Conservation (phyloP, 1,140 invertebrate genomes). For the Drosophila teissieri region DNA sequence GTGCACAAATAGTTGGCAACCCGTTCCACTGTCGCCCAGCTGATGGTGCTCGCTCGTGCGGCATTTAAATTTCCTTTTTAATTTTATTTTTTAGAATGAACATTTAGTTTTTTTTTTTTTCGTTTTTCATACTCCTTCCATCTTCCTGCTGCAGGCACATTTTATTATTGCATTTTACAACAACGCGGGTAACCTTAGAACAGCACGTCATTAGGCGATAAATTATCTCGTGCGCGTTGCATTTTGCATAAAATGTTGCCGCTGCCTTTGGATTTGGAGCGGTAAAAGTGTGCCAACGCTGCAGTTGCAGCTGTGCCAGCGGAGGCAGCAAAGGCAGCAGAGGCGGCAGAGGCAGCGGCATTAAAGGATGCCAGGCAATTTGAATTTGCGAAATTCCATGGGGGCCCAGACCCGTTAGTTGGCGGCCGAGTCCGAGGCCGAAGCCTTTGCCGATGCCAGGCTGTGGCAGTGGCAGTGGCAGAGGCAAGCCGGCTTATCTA, state of each 20-base stretch:
- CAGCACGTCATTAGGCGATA: constrained; percentile 82
- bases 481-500: constrained; percentile 66
- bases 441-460: not conserved
- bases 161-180: constrained; percentile 76
- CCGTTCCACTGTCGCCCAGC: constrained; percentile 20
- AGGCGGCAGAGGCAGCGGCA: constrained; percentile 24
- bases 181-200: constrained; percentile 74
- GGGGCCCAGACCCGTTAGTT: constrained; percentile 38
- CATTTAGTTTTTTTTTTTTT: constrained; percentile 1
- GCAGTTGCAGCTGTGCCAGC: constrained; percentile 53
- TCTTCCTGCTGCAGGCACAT: constrained; percentile 51
- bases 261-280: constrained; percentile 47
- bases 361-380: constrained; percentile 82
- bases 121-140: constrained; percentile 14
- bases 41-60: constrained; percentile 49
- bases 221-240: constrained; percentile 77
- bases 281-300: constrained; percentile 73
- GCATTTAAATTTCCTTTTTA: constrained; percentile 78
- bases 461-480: too few species aligned
- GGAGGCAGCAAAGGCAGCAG: constrained; percentile 14
- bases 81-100: constrained; percentile 48
- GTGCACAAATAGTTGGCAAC: constrained; percentile 47
- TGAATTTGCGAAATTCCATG: constrained; percentile 82
- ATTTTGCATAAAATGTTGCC: constrained; percentile 79
- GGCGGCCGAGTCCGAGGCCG: constrained; percentile 9